A percentile compares a stretch with the other conserved stretches of the same genome.
Evolutionary conservation across 2,797 vertebrate species (phyloP).

Genomic region (Austrolebias charrua): DNA sequence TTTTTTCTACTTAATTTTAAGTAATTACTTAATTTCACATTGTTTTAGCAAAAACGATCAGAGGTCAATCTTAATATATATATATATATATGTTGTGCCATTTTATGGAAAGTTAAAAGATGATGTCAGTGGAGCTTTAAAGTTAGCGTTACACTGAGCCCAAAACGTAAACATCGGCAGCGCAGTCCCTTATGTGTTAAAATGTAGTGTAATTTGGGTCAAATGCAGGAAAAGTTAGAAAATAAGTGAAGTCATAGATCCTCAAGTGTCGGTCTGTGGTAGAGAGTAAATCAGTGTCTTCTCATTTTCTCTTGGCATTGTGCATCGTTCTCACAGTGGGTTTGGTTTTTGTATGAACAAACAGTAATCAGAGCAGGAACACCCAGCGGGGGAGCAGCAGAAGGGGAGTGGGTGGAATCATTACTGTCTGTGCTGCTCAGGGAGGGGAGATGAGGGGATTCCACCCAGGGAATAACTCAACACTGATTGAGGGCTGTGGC

Average conservation of each 20-base stretch:
- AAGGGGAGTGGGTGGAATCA: conserved; percentile 46
- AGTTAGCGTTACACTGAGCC: no score
- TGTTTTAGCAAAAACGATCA: no score
- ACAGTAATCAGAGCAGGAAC: conserved; percentile 64
- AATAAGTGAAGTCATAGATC: conserved; percentile 7
- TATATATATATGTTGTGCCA: no score
- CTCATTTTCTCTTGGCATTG: conserved; percentile 45
- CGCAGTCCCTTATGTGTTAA: not conserved
- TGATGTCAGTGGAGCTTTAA: no score
- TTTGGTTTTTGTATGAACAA: conserved; percentile 62
- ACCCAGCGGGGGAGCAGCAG: conserved; percentile 46
- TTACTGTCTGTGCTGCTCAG: conserved; percentile 40
- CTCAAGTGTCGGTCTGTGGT: conserved; percentile 3
- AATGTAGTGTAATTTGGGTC: not conserved
- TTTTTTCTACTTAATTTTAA: no score
- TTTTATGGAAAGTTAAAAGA: no score
- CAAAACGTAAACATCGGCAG: not conserved
- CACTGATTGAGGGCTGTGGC: conserved; percentile 61
- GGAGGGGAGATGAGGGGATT: conserved; percentile 26
- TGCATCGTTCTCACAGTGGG: conserved; percentile 47
- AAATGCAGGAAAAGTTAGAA: not conserved
- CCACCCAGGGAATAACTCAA: conserved; percentile 56
- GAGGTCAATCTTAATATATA: no score
- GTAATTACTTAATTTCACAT: no score
- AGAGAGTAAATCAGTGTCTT: conserved; percentile 30